Base-by-base conservation (phyloP, 2,113 vertebrate genomes). In the Tretioscincus oriximinensis region DNA sequence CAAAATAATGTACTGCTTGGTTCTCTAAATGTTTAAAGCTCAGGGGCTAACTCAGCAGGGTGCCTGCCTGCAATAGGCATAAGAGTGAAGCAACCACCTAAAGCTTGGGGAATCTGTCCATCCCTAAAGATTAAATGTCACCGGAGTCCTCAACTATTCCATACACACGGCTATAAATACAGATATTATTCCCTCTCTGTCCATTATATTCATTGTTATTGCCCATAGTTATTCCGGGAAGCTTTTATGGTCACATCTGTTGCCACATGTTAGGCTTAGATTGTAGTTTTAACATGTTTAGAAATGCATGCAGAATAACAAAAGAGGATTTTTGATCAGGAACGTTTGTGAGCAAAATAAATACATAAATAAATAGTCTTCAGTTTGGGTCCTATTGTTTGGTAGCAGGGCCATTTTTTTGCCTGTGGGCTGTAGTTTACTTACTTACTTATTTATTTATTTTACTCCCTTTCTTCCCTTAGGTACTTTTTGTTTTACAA, bases 191-290 rank as follows among this genome's bases (percentile, higher is more conserved):
- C 77, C 77, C 77, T 70, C 66, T 78, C 51, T 78, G 66, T 78
- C 77, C 66, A 78, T 78, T 69, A 78, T 78, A 78, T 78, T 78
- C 77, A 78, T 78, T 70, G 77, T 78, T 78, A 78, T 78, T 69
- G 51, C 77, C 66, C 77, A 78, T 67, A 60, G 77, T 78, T 78
- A 78, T 70, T 78, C 77, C 3, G 66, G 77, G 29, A 78, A 69
- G 66, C 66, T 70, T 75, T 78, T 78, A 78, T 70, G 77, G 69
- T 78, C 77, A 70, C 77, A 78, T 78, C 77, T 78, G 77, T 78
- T 78, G 77, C 77, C 77, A 69, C 65, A 70, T 78, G 66, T n/a
- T 41, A 78, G 41, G 31, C 29, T 10, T n/a, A 51, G 24, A 41
- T 69, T 70, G 21, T 78, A 41, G 66, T 70, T 78, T 70, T 60